phyloP scores from a whole-genome alignment of 2,888 invertebrate species.

The Lepidochitona cinerea region DNA sequence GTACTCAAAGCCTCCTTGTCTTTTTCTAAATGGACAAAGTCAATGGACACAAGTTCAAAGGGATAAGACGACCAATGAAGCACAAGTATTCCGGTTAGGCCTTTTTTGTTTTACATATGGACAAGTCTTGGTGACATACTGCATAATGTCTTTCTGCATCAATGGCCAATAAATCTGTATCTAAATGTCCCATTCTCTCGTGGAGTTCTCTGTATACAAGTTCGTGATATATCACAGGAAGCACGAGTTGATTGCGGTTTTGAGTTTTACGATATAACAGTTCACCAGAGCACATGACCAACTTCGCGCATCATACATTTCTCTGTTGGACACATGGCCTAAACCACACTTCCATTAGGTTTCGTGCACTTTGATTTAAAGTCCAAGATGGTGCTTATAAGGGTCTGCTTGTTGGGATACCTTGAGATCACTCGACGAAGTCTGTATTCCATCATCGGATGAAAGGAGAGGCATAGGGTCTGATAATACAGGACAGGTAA shows the following conservation, averaged over 20 bases:
- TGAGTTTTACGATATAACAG: neutral
- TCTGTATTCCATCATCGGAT: neutral
- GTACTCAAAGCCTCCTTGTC: neutral
- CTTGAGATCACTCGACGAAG: neutral
- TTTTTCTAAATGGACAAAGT: neutral
- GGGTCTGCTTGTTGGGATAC: neutral
- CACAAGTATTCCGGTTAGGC: neutral
- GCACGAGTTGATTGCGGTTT: neutral
- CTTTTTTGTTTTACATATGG: neutral
- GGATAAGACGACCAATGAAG: neutral
- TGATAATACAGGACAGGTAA: neutral
- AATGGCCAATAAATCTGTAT: conserved; percentile 17
- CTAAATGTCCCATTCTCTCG: conserved; percentile 2
- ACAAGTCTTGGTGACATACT: conserved; percentile 7
- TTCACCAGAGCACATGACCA: neutral
- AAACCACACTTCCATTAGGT: neutral
- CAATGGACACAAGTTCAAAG: neutral
- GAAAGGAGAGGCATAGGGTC: neutral
- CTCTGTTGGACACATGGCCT: neutral
- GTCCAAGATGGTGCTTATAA: neutral
- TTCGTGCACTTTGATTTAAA: neutral
- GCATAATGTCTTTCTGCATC: neutral
- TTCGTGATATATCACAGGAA: neutral
- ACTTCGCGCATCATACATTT: neutral
- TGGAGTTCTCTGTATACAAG: conserved; percentile 1